Conservation (phyloP, 2,113 vertebrate species). For the Oophaga pumilio region DNA sequence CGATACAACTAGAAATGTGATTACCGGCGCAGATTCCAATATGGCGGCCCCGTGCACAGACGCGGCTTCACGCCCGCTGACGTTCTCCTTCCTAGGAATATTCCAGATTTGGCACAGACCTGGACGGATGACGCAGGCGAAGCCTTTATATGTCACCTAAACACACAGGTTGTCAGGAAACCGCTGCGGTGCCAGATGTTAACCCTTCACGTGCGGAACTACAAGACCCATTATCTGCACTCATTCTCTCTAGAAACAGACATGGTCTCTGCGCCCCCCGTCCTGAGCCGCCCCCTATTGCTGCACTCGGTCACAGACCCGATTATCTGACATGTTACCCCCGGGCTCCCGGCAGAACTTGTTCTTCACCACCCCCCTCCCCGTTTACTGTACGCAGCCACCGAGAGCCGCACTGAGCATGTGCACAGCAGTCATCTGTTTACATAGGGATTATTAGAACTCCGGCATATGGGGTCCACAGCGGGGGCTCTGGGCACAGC, state of each 20-base stretch:
- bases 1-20: neutral
- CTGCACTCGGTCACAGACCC: neutral
- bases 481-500: no score
- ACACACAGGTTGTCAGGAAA: neutral
- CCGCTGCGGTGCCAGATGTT: neutral
- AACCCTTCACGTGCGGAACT: neutral
- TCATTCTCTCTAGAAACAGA: no score
- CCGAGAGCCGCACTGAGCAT: neutral
- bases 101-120: neutral
- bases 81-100: neutral
- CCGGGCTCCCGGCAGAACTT: neutral
- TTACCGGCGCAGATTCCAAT: neutral
- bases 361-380: neutral
- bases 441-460: neutral
- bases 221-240: no score
- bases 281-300: neutral
- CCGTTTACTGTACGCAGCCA: no score
- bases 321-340: neutral
- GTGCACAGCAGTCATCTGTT: neutral
- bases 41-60: neutral
- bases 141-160: neutral
- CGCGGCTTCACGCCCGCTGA: neutral
- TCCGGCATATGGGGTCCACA: neutral
- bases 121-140: neutral
- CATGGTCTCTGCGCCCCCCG: no score